Conservation (phyloP, 2,113 vertebrate species). For the Zosterops japonicus region DNA sequence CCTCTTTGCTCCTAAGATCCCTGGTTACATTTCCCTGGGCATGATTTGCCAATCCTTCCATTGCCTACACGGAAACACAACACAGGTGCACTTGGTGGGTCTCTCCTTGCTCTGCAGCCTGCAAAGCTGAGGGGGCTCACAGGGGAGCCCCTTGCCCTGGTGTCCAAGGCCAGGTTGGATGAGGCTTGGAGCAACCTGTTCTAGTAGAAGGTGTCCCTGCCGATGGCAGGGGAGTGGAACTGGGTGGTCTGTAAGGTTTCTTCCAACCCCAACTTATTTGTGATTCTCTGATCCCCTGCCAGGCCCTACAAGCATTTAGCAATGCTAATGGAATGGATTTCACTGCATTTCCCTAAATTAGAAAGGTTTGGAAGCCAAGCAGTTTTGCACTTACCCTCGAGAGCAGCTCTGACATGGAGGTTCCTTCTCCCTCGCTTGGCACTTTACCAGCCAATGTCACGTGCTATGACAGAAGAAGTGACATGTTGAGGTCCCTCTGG, state of each 20-base stretch:
- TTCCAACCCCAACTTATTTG: neutral
- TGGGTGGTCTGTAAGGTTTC: neutral
- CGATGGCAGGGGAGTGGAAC: neutral
- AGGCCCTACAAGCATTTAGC: neutral
- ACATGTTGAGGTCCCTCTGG: neutral
- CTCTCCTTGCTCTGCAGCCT: neutral
- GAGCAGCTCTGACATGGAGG: neutral
- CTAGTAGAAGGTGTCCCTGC: neutral
- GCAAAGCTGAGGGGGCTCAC: neutral
- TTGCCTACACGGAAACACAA: neutral
- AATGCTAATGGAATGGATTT: neutral
- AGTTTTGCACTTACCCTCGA: neutral
- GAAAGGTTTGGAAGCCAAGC: neutral
- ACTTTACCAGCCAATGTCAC: neutral
- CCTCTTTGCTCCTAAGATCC: neutral
- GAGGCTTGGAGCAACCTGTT: neutral
- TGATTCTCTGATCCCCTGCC: neutral
- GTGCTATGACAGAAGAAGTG: neutral
- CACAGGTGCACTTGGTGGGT: neutral
- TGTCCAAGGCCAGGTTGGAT: neutral
- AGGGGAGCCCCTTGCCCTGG: neutral
- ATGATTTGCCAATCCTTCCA: neutral
- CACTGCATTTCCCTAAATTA: neutral
- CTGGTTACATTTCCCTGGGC: neutral
- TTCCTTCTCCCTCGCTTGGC: neutral